Percentiles rank a stretch among this genome's conserved stretches.
These are phyloP conservation scores for Pomatostomus ruficeps DNA, from an alignment of 2,113 vertebrate genomes.

Conservation along the genomic window DNA sequence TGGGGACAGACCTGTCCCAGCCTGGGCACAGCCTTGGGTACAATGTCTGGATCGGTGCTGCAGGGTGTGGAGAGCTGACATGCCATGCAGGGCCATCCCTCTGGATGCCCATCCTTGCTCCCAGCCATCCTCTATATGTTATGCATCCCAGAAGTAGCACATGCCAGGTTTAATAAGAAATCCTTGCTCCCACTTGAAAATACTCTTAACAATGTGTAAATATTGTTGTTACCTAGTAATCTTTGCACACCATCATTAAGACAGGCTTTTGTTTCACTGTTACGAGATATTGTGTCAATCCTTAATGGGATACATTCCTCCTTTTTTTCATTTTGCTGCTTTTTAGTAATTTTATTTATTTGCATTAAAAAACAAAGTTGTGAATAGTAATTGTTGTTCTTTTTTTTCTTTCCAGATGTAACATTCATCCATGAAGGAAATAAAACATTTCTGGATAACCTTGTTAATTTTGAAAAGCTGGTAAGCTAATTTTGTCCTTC, in stretches of 20 bases:
- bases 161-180: not conserved
- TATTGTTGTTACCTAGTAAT: not conserved
- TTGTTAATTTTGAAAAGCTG: conserved; percentile 98
- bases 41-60: fast-evolving
- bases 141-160: not conserved
- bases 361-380: not conserved
- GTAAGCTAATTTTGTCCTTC: conserved; percentile 75
- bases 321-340: not conserved
- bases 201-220: not conserved
- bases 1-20: not conserved
- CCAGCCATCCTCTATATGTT: not conserved
- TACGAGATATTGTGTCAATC: not conserved
- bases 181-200: not conserved
- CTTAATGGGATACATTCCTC: not conserved
- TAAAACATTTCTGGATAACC: conserved; percentile 96
- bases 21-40: not conserved
- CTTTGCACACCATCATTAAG: not conserved
- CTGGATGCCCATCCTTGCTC: not conserved
- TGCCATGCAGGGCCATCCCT: not conserved
- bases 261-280: not conserved
- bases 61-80: not conserved
- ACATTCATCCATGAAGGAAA: conserved; percentile 98
- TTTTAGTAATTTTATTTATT: not conserved
- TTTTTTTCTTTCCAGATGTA: conserved; percentile 79
- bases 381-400: not conserved